Base-by-base conservation (phyloP, 2,113 vertebrate species). In the Perca schrenkii region DNA sequence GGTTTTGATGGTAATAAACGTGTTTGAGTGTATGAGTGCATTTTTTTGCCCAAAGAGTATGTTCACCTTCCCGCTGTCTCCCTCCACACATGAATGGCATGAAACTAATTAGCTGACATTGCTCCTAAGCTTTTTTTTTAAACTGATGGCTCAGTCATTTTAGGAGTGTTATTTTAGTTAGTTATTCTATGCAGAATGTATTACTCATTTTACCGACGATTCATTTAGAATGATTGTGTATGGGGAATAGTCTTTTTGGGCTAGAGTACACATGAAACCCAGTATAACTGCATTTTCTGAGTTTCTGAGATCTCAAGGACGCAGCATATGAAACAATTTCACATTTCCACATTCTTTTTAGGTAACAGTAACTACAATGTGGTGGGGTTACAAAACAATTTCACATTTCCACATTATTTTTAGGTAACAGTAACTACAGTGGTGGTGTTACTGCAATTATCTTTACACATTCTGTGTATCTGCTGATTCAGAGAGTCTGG, bases 401-500 rank as follows among this genome's bases (percentile, higher is more conserved):
- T 61, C 6, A 36, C 34, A 36, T 36, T 36, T 36, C 1, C 34
- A 34, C 34, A 36, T 36, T 36, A 1, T 4, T 11, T 13, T 62
- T 21, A 4, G 8, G 17, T 36, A 21, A 62, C 16, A 4, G 15
- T 19, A 19, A 31, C 31, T 31, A 19, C 36, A 21, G 17, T 25
- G 25, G 17, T 21, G 31, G 7, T 47, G 15, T 28, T 12, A 6
- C 0, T 28, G 8, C 22, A 21, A 4, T 22, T 36, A 17, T 7
- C 22, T 36, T 7, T 36, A 8, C 36, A 36, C 22, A 31, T 52
- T 72, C 4, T 36, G 1, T 40, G 36, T 64, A 6, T 77, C 11
- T 77, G 3, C 46, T 74, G 62, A 69, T 66, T 11, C 89, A 98
- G 97, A 68, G 84, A 87, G 0, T 88, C 94, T 25, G 97, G 97